These are phyloP conservation scores for Erpornis zantholeuca DNA, from an alignment of 2,113 vertebrate genomes.

Conservation along the genomic window DNA sequence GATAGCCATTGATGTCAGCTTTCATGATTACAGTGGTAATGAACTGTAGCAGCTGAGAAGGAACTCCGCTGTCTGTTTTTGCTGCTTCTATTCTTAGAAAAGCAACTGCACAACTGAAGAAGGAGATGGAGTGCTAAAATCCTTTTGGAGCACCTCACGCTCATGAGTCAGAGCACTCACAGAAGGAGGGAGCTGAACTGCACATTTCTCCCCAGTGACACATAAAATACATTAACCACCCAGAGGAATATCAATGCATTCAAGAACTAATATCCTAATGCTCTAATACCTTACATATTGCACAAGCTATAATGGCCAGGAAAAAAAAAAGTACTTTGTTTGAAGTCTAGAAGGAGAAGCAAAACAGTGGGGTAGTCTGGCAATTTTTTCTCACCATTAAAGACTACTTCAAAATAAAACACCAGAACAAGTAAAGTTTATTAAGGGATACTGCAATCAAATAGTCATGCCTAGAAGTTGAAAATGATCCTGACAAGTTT, in stretches of 20 bases:
- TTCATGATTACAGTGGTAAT: not conserved
- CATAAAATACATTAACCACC: conserved; percentile 26
- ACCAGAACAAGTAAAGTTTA: not conserved
- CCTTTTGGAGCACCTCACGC: not conserved
- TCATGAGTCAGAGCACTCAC: not conserved
- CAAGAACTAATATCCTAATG: not conserved
- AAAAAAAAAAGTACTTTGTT: not conserved
- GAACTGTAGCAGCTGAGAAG: not conserved
- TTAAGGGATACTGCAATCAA: not conserved
- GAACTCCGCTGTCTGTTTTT: not conserved
- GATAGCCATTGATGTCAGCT: not conserved
- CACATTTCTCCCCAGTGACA: not conserved
- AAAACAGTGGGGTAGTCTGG: not conserved
- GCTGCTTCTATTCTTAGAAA: conserved; percentile 41
- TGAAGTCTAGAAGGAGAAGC: not conserved
- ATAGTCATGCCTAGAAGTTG: not conserved
- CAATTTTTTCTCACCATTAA: not conserved
- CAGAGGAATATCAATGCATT: not conserved
- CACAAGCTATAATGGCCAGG: not conserved
- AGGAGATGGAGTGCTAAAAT: not conserved
- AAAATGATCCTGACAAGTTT: not conserved
- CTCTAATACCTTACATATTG: not conserved
- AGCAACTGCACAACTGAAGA: conserved; percentile 24
- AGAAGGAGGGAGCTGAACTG: not conserved
- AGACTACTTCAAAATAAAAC: not conserved